A percentile compares a stretch with the other conserved stretches of the same genome.
Conservation (phyloP, 2,113 vertebrate species). For the Dromiciops gliroides region DNA sequence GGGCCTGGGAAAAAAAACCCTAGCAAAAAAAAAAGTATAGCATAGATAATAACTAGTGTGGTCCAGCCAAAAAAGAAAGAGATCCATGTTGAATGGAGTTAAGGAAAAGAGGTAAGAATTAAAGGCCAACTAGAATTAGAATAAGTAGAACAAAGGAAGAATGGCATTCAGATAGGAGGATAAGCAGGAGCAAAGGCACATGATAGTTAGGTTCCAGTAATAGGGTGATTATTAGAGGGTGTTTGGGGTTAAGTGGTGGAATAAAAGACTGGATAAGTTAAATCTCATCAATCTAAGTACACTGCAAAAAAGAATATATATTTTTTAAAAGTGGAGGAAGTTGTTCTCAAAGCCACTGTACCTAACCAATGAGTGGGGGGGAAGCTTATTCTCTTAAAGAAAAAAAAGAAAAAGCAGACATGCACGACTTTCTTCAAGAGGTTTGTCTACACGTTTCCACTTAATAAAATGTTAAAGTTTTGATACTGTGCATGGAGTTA, state of each 20-base stretch:
- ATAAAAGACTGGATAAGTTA: background rate
- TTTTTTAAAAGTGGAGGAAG: background rate
- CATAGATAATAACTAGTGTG: background rate
- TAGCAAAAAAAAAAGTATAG: constrained; percentile 49
- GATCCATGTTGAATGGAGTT: constrained; percentile 10
- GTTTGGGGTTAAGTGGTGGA: background rate
- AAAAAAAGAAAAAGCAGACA: background rate
- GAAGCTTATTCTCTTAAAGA: background rate
- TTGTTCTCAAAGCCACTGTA: background rate
- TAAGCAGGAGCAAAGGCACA: background rate
- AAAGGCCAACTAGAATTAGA: constrained; percentile 26
- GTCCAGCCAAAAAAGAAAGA: constrained; percentile 47
- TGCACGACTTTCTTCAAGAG: background rate
- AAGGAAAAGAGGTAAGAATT: constrained; percentile 26
- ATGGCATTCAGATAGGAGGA: constrained; percentile 34
- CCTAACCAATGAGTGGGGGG: too few species aligned
- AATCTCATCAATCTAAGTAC: background rate
- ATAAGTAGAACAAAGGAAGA: constrained; percentile 25
- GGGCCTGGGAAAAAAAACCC: background rate
- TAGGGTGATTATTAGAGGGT: background rate
- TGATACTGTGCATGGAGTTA: background rate
- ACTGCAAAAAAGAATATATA: background rate
- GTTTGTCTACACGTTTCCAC: background rate
- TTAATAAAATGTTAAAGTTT: background rate
- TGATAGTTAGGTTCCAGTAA: background rate